phyloP scores from a whole-genome alignment of 2,797 vertebrate genomes.

The Peromyscus eremicus region DNA sequence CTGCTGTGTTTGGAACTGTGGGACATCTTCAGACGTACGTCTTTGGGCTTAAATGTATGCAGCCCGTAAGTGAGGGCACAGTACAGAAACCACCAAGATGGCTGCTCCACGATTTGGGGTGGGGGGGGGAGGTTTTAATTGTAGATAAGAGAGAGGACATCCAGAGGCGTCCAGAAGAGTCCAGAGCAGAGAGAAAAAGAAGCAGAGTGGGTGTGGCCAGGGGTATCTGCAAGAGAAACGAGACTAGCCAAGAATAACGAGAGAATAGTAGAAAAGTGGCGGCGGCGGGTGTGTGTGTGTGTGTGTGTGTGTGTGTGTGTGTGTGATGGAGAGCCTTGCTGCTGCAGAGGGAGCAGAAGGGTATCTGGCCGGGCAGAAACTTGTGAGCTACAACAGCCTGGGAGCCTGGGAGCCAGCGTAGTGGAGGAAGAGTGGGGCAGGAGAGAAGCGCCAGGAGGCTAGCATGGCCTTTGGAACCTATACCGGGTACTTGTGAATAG shows the following conservation, averaged over 20 bases:
- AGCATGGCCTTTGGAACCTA: too few relatives aligned
- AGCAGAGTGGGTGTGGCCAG: background rate
- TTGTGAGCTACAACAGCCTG: background rate
- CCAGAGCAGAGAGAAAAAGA: background rate
- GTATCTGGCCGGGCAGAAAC: background rate
- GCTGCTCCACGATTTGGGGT: background rate
- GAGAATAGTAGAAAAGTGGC: too few relatives aligned
- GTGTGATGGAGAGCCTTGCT: background rate
- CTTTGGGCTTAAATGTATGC: background rate
- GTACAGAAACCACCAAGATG: background rate
- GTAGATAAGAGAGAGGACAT: background rate
- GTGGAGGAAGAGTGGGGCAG: background rate
- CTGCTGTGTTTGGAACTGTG: background rate
- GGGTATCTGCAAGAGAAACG: background rate
- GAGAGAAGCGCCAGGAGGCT: background rate
- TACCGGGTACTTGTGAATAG: background rate
- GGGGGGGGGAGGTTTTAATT: background rate
- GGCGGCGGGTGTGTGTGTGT: too few relatives aligned
- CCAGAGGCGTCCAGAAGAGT: background rate
- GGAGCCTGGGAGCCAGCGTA: background rate
- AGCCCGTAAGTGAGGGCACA: background rate
- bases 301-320: too few relatives aligned
- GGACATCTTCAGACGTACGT: background rate
- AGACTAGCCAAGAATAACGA: background rate
- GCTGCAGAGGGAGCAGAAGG: too few relatives aligned